Percentiles rank a stretch among this genome's conserved stretches.
phyloP scores from a whole-genome alignment of 2,888 invertebrate species.

The Anthoptus insignis region DNA sequence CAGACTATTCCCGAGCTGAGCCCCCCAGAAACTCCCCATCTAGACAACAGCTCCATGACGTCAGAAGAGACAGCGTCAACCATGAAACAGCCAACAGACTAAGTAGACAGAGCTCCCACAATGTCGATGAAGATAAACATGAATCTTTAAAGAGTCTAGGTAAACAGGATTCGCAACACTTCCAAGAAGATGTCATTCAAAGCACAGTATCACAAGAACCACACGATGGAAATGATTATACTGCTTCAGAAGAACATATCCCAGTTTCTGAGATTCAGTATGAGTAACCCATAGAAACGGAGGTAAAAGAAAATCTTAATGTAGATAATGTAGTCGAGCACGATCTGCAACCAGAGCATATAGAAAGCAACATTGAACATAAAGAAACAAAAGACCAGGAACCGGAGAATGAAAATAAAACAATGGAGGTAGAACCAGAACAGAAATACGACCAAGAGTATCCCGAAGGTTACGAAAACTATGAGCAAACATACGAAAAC shows the following conservation, averaged over 20 bases:
- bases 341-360: slow-evolving; percentile 37
- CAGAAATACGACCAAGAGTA: slow-evolving; percentile 47
- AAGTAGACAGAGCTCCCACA: slow-evolving; percentile 55
- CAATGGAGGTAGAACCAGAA: slow-evolving; percentile 58
- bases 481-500: slow-evolving; percentile 60
- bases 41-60: slow-evolving; percentile 57
- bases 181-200: slow-evolving; percentile 10
- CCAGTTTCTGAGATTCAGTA: slow-evolving; percentile 9
- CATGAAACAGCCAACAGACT: slow-evolving; percentile 59
- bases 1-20: slow-evolving; percentile 76
- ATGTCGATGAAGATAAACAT: slow-evolving; percentile 14
- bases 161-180: slow-evolving; percentile 47
- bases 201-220: background rate
- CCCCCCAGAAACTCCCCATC: slow-evolving; percentile 73
- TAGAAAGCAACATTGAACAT: slow-evolving; percentile 37
- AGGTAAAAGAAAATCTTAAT: slow-evolving; percentile 34
- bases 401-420: slow-evolving; percentile 46
- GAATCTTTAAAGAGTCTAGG: slow-evolving; percentile 30
- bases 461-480: slow-evolving; percentile 59
- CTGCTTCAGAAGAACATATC: slow-evolving; percentile 1
- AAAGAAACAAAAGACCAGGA: slow-evolving; percentile 41
- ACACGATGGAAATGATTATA: background rate
- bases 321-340: slow-evolving; percentile 42
- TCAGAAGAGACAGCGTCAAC: slow-evolving; percentile 57
- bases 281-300: slow-evolving; percentile 1